Base-by-base conservation (phyloP, 2,797 vertebrate genomes). In the Mormyrus proboscirostris region DNA sequence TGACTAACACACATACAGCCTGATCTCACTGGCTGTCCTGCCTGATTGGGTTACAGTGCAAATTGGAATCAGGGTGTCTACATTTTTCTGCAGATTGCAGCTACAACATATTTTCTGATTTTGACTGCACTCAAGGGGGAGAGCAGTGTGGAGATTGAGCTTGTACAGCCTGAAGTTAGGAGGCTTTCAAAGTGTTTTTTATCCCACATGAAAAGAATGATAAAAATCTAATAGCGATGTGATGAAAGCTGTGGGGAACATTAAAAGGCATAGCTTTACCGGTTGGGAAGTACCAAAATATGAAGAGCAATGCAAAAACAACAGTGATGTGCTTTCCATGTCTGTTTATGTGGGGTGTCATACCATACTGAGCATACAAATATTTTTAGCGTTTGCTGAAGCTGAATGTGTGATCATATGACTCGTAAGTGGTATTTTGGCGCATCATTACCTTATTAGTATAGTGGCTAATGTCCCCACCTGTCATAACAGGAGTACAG, bases 141-240 rank as follows among this genome's bases (percentile, higher is more conserved):
- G 86, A 44, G 41, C n/a, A 10, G 57, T 65, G 16, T 62, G 55
- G 59, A 65, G 59, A 69, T 50, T 69, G n/a, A 65, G 41, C 55
- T 22, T 14, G n/a, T 62, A 88, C 16, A 33, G 57, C 87, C 8
- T 62, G 33, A 88, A 65, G 41, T 62, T 88, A 65, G 57, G 10
- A 89, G 83, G 44, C 25, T 89, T 85, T 86, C 82, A 85, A 86
- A 85, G 82, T 47, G 9, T 89, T 85, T 44, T 84, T 50, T 65
- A 59, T 33, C 44, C 12, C 57, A 47, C 76, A 82, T 82, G 76
- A 47, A 82, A 12, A 51, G 82, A 49, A 49, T 85, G 55, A 84
- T 89, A 62, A 59, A 89, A 89, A 88, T 88, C 53, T 44, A 2
- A 49, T n/a, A 83, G 69, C 7, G 12, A 89, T 76, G 79, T 89